These are phyloP conservation scores for Dasyornis broadbenti DNA, from an alignment of 2,113 vertebrate genomes.

Conservation along the genomic window DNA sequence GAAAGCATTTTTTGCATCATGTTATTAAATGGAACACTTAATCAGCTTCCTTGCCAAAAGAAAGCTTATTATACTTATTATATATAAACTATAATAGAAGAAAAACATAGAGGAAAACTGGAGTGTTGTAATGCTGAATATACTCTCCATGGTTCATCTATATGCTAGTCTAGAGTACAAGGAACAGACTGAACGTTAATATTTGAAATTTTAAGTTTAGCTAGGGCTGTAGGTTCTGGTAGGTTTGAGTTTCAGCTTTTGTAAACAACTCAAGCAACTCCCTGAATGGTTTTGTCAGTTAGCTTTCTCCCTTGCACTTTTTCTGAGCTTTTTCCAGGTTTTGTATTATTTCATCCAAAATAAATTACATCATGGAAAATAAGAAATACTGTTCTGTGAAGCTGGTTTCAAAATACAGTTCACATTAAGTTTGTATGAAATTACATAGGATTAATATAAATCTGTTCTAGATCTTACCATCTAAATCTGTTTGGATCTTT, in stretches of 20 bases:
- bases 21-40: slow-evolving; percentile 62
- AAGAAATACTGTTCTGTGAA: slow-evolving; percentile 25
- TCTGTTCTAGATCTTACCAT: background rate
- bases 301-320: background rate
- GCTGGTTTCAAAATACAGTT: slow-evolving; percentile 3
- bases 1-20: slow-evolving; percentile 39
- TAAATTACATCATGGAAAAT: slow-evolving; percentile 50
- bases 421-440: slow-evolving; percentile 8
- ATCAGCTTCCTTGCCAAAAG: slow-evolving; percentile 53
- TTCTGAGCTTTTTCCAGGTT: slow-evolving; percentile 10
- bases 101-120: background rate
- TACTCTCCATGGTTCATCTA: background rate
- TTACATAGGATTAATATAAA: slow-evolving; percentile 2
- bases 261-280: slow-evolving; percentile 47
- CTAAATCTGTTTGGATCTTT: background rate
- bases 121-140: background rate
- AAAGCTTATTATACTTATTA: slow-evolving; percentile 36
- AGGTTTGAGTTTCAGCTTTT: slow-evolving; percentile 34
- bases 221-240: background rate
- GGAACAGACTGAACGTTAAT: background rate
- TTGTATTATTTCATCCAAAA: slow-evolving; percentile 38
- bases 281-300: background rate
- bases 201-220: background rate
- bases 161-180: background rate
- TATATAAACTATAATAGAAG: slow-evolving; percentile 25